Percentiles rank a stretch among this genome's conserved stretches.
Evolutionary conservation across 2,888 invertebrate genomes (phyloP).

Genomic region (Pelosia muscerda): DNA sequence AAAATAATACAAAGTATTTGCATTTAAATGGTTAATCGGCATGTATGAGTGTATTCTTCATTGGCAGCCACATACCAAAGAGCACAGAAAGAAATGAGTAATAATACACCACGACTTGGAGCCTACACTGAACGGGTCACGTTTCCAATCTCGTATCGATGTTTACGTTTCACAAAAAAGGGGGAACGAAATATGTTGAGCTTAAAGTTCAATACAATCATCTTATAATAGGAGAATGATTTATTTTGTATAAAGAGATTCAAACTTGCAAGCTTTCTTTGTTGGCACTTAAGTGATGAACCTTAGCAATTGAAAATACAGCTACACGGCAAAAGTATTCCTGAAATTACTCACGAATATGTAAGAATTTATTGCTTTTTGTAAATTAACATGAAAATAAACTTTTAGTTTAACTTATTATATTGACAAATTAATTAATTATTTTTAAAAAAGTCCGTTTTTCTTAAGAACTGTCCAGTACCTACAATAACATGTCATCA

Average conservation of each 20-base stretch:
- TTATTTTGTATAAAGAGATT: conserved; percentile 16
- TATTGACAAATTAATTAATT: too few species aligned
- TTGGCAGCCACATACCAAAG: conserved; percentile 35
- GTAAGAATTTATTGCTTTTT: too few species aligned
- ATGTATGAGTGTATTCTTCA: conserved; percentile 10
- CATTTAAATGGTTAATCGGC: background rate
- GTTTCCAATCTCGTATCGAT: conserved; percentile 51
- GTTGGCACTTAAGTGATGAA: background rate
- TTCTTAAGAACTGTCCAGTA: too few species aligned
- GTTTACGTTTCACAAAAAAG: conserved; percentile 47
- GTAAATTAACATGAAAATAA: too few species aligned
- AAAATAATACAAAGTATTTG: background rate
- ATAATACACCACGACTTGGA: conserved; percentile 38
- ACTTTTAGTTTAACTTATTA: too few species aligned
- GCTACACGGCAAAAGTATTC: background rate
- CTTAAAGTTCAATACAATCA: conserved; percentile 44
- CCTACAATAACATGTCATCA: too few species aligned
- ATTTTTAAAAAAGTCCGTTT: too few species aligned
- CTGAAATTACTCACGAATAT: background rate
- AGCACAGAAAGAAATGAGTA: conserved; percentile 38
- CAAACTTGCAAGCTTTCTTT: background rate
- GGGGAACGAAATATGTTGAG: conserved; percentile 29
- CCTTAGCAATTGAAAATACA: background rate
- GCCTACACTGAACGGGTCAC: conserved; percentile 47
- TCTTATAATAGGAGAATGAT: conserved; percentile 35